A percentile compares a stretch with the other conserved stretches of the same genome.
Conservation (phyloP, 2,113 vertebrate species). For the Orthonyx spaldingii region DNA sequence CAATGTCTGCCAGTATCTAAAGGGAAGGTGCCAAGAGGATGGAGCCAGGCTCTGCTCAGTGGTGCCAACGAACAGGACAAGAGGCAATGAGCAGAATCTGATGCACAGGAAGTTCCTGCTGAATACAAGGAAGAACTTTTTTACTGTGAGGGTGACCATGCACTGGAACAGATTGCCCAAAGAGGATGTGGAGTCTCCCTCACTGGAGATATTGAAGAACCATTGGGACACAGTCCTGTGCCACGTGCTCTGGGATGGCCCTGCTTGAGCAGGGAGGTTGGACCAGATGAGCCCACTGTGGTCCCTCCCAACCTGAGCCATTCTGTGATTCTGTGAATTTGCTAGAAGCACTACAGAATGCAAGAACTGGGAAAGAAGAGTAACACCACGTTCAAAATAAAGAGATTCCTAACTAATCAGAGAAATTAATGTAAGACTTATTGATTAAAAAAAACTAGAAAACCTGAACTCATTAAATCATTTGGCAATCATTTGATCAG, state of each 20-base stretch:
- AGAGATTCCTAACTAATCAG: neutral
- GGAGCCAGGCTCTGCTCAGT: neutral
- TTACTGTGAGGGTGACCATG: accelerated
- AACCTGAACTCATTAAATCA: neutral
- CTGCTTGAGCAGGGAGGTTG: neutral
- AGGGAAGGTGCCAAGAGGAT: neutral
- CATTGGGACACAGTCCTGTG: accelerated
- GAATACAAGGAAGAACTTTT: neutral
- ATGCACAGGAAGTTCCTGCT: neutral
- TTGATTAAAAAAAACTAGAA: neutral
- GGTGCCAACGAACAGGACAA: neutral
- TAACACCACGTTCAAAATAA: neutral
- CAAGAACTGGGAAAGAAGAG: neutral
- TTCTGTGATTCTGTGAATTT: neutral
- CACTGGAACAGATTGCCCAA: neutral
- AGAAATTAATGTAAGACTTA: neutral
- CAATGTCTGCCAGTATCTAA: neutral
- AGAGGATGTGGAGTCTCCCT: accelerated
- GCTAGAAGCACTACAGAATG: neutral
- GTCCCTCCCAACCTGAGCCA: neutral
- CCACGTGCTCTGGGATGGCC: too few species aligned
- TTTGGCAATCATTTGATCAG: neutral
- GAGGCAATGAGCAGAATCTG: neutral
- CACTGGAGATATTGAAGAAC: neutral
- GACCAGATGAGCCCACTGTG: neutral